Percentiles rank a stretch among this genome's conserved stretches.
Conservation (phyloP, 2,888 invertebrate genomes). For the Ectemnius lituratus region DNA sequence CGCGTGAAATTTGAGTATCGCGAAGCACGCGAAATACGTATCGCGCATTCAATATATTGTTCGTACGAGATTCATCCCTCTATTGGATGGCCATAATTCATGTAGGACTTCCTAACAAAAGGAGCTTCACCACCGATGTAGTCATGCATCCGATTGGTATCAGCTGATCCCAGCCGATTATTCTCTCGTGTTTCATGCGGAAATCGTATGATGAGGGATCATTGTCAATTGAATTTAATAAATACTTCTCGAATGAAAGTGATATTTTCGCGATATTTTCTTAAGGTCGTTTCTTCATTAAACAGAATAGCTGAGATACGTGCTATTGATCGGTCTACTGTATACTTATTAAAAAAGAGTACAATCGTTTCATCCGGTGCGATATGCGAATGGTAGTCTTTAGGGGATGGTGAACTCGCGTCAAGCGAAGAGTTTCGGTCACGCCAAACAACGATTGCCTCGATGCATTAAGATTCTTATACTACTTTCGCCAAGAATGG, state of each 20-base stretch:
- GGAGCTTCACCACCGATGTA: constrained; percentile 30
- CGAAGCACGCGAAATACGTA: constrained; percentile 64
- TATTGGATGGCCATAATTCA: constrained; percentile 61
- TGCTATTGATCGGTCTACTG: background rate
- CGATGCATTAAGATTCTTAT: constrained; percentile 23
- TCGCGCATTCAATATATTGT: constrained; percentile 63
- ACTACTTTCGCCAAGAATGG: constrained; percentile 24
- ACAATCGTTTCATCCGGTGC: constrained; percentile 16
- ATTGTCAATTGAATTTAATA: no score
- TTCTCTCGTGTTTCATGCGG: background rate
- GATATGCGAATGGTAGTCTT: constrained; percentile 35
- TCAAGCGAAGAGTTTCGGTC: constrained; percentile 27
- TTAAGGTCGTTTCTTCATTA: no score
- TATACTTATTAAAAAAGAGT: background rate
- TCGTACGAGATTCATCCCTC: constrained; percentile 41
- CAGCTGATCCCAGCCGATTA: no score
- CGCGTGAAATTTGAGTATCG: constrained; percentile 62
- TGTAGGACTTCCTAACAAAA: constrained; percentile 54
- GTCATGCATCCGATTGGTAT: constrained; percentile 8
- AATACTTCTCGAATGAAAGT: no score
- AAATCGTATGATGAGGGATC: background rate
- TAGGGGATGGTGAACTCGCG: constrained; percentile 24
- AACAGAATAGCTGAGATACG: no score
- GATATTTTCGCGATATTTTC: no score
- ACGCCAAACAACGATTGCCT: constrained; percentile 47